Evolutionary conservation across 1,140 invertebrate species (phyloP).

Genomic region (Sycophila sp.): DNA sequence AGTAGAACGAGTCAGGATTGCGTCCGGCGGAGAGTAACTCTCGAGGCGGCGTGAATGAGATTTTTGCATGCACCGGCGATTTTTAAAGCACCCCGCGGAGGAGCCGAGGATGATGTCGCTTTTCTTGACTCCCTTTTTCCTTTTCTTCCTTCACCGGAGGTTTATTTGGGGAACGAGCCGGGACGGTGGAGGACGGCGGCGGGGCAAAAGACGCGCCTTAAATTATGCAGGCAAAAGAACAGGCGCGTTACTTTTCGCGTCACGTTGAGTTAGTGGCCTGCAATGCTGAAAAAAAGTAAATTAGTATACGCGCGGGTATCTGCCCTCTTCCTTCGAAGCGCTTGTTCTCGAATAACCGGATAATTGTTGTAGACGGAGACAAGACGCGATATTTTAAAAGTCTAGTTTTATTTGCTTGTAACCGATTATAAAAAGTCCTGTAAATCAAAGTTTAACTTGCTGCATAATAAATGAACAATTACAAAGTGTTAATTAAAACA

Average conservation of each 20-base stretch:
- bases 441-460: no score
- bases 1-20: slow-evolving; percentile 31
- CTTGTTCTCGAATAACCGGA: no score
- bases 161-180: not conserved
- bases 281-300: slow-evolving; percentile 4
- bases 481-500: no score
- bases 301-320: no score
- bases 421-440: no score
- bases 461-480: no score
- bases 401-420: no score
- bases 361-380: no score
- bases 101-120: not conserved
- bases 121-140: no score
- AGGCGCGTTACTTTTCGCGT: not conserved
- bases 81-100: slow-evolving; percentile 9
- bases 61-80: slow-evolving; percentile 8
- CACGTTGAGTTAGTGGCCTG: not conserved
- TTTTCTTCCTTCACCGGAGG: not conserved
- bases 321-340: no score
- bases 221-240: not conserved
- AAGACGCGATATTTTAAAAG: no score
- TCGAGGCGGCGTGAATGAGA: not conserved
- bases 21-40: not conserved
- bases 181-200: not conserved
- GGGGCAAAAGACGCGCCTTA: not conserved